Evolutionary conservation across 2,113 vertebrate species (phyloP).

Genomic region (Eulacestoma nigropectus): DNA sequence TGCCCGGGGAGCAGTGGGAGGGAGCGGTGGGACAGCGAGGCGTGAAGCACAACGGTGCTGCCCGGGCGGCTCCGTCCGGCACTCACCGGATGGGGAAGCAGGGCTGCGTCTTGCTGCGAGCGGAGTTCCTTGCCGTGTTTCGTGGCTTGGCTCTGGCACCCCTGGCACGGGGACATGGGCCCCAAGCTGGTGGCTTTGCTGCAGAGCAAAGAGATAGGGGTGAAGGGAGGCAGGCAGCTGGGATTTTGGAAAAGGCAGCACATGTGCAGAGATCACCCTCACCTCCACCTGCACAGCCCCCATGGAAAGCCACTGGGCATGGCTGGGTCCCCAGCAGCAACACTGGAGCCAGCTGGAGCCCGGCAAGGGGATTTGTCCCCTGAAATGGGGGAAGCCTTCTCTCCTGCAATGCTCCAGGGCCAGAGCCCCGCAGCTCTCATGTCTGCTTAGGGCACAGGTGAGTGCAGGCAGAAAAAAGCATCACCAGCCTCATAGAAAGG

Average conservation of each 20-base stretch:
- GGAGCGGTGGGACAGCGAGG: accelerated
- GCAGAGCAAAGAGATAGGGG: neutral
- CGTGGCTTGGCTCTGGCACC: neutral
- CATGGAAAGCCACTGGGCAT: accelerated
- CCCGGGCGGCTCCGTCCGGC: accelerated
- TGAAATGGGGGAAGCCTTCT: neutral
- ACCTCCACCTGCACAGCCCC: neutral
- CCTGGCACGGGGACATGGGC: accelerated
- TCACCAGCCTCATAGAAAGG: neutral
- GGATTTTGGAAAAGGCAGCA: neutral
- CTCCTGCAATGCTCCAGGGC: accelerated
- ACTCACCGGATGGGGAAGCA: accelerated
- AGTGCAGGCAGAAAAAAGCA: neutral
- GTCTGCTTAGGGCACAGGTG: neutral
- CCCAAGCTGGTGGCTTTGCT: neutral
- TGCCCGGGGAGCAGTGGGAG: neutral
- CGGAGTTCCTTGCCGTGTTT: neutral
- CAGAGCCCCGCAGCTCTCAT: neutral
- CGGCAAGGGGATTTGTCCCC: neutral
- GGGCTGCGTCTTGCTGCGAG: neutral
- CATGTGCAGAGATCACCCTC: accelerated
- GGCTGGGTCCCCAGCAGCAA: neutral
- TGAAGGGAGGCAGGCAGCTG: neutral
- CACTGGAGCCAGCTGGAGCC: neutral
- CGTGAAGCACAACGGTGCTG: neutral